Conservation (phyloP, 64 coral and sea anemone genomes). For the Montipora efflorescens region DNA sequence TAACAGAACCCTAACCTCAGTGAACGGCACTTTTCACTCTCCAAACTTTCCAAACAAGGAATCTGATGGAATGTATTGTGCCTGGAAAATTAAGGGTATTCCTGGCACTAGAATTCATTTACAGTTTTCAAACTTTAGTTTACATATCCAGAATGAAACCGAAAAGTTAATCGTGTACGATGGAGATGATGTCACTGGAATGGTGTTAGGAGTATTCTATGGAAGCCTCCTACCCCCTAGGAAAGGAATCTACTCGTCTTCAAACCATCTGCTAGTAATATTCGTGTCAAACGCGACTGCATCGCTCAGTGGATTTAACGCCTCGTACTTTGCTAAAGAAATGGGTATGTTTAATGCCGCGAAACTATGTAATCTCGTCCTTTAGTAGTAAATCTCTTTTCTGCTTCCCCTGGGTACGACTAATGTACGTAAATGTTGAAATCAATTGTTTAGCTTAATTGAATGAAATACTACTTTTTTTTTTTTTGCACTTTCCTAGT, state of each 20-base stretch:
- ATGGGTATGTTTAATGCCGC: no score
- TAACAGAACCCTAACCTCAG: slow-evolving; percentile 60
- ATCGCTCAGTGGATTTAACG: slow-evolving; percentile 45
- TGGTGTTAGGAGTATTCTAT: slow-evolving; percentile 41
- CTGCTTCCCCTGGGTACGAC: no score
- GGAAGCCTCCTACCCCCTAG: slow-evolving; percentile 39
- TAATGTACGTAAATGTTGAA: no score
- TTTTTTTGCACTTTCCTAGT: no score
- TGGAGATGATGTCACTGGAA: slow-evolving; percentile 25
- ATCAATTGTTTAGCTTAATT: no score
- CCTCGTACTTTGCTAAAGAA: slow-evolving; percentile 14
- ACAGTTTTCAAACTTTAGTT: slow-evolving; percentile 56
- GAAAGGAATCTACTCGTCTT: slow-evolving; percentile 47
- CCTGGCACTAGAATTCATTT: slow-evolving; percentile 14
- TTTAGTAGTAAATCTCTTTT: no score
- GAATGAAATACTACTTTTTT: no score
- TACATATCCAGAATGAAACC: slow-evolving; percentile 10
- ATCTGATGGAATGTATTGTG: slow-evolving; percentile 75
- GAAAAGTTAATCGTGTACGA: slow-evolving; percentile 64
- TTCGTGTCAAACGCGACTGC: slow-evolving; percentile 47
- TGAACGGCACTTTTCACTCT: slow-evolving; percentile 73
- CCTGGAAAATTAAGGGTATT: slow-evolving; percentile 71
- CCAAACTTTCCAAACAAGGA: slow-evolving; percentile 59
- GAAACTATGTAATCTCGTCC: no score
- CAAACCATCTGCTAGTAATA: slow-evolving; percentile 56